Evolutionary conservation across 2,113 vertebrate species (phyloP).

Genomic region (Oryzias javanicus): DNA sequence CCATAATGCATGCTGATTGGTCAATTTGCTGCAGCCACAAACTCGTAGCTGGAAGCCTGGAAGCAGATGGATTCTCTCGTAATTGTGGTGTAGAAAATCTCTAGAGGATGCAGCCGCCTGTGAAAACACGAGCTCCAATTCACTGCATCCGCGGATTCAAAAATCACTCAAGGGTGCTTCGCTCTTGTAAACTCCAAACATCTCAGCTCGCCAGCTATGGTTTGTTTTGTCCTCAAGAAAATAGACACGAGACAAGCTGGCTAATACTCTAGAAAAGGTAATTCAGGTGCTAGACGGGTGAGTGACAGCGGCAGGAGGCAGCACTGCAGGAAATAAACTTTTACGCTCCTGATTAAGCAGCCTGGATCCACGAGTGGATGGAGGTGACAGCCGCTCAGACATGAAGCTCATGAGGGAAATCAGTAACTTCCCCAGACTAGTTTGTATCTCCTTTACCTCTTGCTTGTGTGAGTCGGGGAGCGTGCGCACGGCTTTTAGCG

Average conservation of each 20-base stretch:
- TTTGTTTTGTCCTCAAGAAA: conserved; percentile 6
- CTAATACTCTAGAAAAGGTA: conserved; percentile 24
- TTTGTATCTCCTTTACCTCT: conserved; percentile 46
- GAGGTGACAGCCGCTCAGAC: conserved; percentile 60
- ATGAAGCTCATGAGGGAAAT: conserved; percentile 71
- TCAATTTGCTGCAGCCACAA: background rate
- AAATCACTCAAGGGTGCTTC: background rate
- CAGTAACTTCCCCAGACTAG: conserved; percentile 46
- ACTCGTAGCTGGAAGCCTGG: background rate
- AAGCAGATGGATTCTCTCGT: conserved; percentile 4
- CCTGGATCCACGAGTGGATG: conserved; percentile 52
- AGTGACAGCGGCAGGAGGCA: conserved; percentile 56
- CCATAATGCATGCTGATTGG: background rate
- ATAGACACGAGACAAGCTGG: conserved; percentile 18
- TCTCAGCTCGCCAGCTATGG: background rate
- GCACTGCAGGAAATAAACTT: conserved; percentile 59
- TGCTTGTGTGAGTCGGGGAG: conserved; percentile 4
- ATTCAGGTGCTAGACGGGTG: conserved; percentile 48
- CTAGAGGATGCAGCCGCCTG: background rate
- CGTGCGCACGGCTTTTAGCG: conserved; percentile 14
- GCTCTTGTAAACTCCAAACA: conserved; percentile 13
- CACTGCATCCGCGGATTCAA: conserved; percentile 8
- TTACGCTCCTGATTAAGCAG: conserved; percentile 70
- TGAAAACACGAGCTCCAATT: conserved; percentile 5
- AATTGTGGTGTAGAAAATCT: background rate